Conservation (phyloP, 2,113 vertebrate species). For the Phyllostomus hastatus region DNA sequence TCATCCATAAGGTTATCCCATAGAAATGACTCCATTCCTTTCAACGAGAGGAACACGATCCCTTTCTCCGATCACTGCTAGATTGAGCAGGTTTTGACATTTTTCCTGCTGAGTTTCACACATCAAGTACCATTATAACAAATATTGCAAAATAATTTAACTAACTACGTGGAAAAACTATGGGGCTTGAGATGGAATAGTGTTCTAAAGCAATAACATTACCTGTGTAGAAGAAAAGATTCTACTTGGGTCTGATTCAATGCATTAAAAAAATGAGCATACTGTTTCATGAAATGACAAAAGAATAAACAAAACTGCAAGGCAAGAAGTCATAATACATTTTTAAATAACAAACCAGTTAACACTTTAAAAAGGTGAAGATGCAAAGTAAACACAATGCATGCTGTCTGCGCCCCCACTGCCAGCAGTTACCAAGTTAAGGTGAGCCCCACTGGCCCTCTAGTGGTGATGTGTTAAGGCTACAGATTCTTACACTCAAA, state of each 20-base stretch:
- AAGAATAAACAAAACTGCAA: neutral
- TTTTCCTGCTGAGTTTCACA: neutral
- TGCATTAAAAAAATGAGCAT: conserved; percentile 8
- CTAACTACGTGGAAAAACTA: neutral
- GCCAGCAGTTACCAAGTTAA: neutral
- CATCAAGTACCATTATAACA: neutral
- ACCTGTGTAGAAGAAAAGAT: conserved; percentile 39
- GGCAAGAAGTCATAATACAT: neutral
- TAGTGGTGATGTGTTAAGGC: conserved; percentile 2
- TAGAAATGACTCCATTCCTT: neutral
- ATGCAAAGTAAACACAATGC: neutral
- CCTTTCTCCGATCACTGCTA: neutral
- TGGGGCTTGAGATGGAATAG: neutral
- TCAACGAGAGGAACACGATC: neutral
- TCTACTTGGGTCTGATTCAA: neutral
- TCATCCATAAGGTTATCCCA: neutral
- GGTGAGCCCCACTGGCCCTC: neutral
- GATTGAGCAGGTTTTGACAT: neutral
- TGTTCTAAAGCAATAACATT: conserved; percentile 33
- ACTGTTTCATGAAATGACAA: neutral
- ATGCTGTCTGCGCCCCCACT: fast-evolving
- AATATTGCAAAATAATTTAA: conserved; percentile 44
- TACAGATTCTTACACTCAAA: conserved; percentile 19
- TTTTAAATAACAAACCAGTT: neutral
- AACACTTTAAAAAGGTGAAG: neutral